These are phyloP conservation scores for Idaea aversata DNA, from an alignment of 2,888 invertebrate genomes.

Conservation along the genomic window DNA sequence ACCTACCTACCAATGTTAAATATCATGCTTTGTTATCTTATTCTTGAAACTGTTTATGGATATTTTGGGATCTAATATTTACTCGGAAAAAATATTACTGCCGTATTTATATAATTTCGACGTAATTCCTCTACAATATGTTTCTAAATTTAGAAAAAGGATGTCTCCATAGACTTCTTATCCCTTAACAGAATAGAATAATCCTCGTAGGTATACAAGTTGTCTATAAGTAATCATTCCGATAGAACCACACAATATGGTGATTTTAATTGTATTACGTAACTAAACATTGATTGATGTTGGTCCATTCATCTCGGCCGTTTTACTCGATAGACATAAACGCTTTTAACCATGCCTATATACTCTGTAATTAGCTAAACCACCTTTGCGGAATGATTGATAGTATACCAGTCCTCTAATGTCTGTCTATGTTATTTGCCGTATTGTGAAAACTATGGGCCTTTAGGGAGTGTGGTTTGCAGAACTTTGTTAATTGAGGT, in stretches of 20 bases:
- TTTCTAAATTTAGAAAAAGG: neutral
- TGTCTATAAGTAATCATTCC: neutral
- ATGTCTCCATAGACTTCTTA: neutral
- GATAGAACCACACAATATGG: conserved; percentile 15
- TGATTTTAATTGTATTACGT: conserved; percentile 29
- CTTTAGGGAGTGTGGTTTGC: neutral
- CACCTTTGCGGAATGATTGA: conserved; percentile 43
- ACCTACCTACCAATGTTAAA: neutral
- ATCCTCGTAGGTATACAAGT: neutral
- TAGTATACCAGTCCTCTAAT: conserved; percentile 23
- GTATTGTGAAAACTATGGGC: conserved; percentile 2
- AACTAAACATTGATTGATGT: conserved; percentile 53
- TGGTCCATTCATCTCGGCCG: conserved; percentile 44
- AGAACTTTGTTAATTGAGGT: neutral
- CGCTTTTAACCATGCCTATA: conserved; percentile 38
- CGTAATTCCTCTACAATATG: too few relatives aligned
- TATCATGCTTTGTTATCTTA: too few relatives aligned
- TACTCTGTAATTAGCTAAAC: conserved; percentile 43
- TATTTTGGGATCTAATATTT: too few relatives aligned
- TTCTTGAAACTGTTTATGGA: too few relatives aligned
- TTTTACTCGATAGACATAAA: conserved; percentile 34
- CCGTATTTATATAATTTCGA: too few relatives aligned
- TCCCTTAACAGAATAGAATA: neutral
- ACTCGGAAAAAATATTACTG: too few relatives aligned
- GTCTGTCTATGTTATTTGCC: conserved; percentile 20